Conservation (phyloP, 2,888 invertebrate species). For the Sminthurides aquaticus region DNA sequence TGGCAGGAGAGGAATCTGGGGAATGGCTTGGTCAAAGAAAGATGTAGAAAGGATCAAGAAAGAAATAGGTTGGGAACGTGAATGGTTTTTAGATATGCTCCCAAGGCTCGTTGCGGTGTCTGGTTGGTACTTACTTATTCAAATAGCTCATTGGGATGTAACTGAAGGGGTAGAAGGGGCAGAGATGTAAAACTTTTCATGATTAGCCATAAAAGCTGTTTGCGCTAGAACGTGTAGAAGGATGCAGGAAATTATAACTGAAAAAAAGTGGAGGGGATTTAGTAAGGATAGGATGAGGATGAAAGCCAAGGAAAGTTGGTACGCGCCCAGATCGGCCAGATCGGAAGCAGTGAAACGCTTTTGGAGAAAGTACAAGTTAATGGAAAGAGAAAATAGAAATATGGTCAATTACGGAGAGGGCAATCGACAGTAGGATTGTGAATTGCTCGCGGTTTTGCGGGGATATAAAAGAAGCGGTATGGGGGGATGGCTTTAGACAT, state of each 20-base stretch:
- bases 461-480: background rate
- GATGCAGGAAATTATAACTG: no score
- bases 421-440: background rate
- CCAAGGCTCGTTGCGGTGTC: no score
- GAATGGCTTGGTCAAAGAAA: no score
- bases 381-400: background rate
- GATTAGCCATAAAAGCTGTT: background rate
- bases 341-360: no score
- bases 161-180: background rate
- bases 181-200: background rate
- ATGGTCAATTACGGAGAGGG: background rate
- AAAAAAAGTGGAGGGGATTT: no score
- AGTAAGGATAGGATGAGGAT: no score
- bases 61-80: no score
- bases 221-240: background rate
- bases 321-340: no score
- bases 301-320: no score
- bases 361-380: background rate
- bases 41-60: no score
- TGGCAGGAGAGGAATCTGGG: no score
- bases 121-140: background rate
- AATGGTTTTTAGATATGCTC: no score
- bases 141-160: background rate
- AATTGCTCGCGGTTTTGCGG: background rate
- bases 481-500: background rate